Evolutionary conservation across 2,797 vertebrate genomes (phyloP).

Genomic region (Rhodeus uyekii): DNA sequence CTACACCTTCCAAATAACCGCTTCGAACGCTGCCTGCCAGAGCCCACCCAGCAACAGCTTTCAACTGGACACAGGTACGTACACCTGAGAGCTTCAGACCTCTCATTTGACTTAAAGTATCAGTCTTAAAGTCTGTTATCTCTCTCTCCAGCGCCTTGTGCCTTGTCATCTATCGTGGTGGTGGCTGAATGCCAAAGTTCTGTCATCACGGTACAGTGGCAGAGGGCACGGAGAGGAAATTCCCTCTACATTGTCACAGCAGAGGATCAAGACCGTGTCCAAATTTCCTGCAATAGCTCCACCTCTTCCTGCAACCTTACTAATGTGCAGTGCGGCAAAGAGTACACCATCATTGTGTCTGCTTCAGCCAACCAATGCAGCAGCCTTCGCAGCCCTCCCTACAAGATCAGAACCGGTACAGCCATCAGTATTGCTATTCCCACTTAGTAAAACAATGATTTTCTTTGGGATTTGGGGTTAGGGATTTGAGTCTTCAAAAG

Average conservation of each 20-base stretch:
- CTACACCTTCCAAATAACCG: slow-evolving; percentile 69
- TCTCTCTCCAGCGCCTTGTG: slow-evolving; percentile 67
- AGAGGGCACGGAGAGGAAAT: slow-evolving; percentile 24
- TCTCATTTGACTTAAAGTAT: not conserved
- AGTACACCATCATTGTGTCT: slow-evolving; percentile 71
- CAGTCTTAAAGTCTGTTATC: not conserved
- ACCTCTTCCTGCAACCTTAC: slow-evolving; percentile 67
- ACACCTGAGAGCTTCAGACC: not conserved
- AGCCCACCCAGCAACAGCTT: slow-evolving; percentile 65
- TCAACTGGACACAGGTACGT: slow-evolving; percentile 24
- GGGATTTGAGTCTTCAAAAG: not conserved
- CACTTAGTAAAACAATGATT: not conserved
- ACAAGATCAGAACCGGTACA: slow-evolving; percentile 72
- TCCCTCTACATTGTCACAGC: slow-evolving; percentile 66
- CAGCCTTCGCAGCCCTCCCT: slow-evolving; percentile 68
- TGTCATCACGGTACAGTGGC: slow-evolving; percentile 70
- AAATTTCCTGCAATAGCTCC: slow-evolving; percentile 67
- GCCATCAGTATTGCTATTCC: not conserved
- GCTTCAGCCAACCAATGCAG: slow-evolving; percentile 68
- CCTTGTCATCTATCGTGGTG: slow-evolving; percentile 64
- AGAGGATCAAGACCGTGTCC: slow-evolving; percentile 63
- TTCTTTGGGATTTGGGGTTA: too few relatives aligned
- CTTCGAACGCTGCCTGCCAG: slow-evolving; percentile 64
- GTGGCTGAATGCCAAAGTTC: slow-evolving; percentile 65
- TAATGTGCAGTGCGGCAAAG: slow-evolving; percentile 64